These are phyloP conservation scores for Caenorhabditis afra DNA, from an alignment of 2,888 invertebrate genomes.

Conservation along the genomic window DNA sequence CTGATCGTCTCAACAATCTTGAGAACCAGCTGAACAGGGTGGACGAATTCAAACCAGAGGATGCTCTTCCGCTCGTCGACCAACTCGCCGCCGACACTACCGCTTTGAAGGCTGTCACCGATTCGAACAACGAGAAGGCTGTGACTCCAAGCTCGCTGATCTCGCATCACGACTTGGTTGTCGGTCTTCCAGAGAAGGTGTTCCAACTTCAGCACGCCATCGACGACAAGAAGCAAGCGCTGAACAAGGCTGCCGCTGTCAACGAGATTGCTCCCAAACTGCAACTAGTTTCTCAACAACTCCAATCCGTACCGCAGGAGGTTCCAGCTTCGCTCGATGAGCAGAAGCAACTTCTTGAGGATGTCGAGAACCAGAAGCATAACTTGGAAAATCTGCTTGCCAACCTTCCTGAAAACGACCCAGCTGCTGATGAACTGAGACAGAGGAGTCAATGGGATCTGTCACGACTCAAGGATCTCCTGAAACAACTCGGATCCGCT, in stretches of 20 bases:
- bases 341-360: neutral
- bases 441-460: constrained; percentile 63
- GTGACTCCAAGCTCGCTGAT: constrained; percentile 43
- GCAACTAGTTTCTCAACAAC: constrained; percentile 32
- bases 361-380: constrained; percentile 31
- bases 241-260: constrained; percentile 2
- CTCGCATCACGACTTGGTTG: constrained; percentile 49
- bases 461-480: constrained; percentile 20
- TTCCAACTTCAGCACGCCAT: constrained; percentile 46
- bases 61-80: neutral
- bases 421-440: constrained; percentile 59
- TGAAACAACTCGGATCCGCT: constrained; percentile 1
- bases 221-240: constrained; percentile 49
- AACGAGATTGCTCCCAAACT: constrained; percentile 47
- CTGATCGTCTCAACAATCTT: constrained; percentile 1
- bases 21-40: neutral
- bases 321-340: neutral
- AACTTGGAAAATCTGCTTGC: constrained; percentile 56
- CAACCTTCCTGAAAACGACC: constrained; percentile 46
- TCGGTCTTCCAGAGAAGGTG: constrained; percentile 49
- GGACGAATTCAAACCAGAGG: neutral
- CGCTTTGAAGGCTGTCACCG: neutral
- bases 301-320: constrained; percentile 10
- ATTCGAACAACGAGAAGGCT: constrained; percentile 47
- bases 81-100: neutral